phyloP scores from a whole-genome alignment of 2,797 vertebrate genomes.

The Scolopax bukidnonensis region DNA sequence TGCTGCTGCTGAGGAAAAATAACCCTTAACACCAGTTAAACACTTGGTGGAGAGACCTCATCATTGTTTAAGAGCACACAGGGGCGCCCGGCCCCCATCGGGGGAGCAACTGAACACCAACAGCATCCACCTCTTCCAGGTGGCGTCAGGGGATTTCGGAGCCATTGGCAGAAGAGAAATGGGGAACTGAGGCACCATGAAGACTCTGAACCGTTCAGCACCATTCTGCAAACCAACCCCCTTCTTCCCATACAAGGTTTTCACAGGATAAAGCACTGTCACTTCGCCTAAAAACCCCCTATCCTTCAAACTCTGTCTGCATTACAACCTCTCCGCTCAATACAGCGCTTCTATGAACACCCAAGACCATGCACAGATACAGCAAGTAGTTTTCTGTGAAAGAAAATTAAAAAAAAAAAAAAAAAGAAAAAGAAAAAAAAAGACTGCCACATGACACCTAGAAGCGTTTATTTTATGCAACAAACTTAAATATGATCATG shows the following conservation, averaged over 20 bases:
- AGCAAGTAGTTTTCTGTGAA: not conserved
- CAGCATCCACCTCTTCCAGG: not conserved
- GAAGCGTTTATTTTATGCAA: constrained; percentile 92
- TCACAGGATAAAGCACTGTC: too few relatives aligned
- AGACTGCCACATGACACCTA: constrained; percentile 81
- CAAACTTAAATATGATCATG: constrained; percentile 87
- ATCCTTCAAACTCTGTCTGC: not conserved
- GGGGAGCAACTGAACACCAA: not conserved
- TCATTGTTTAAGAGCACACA: not conserved
- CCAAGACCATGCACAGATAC: not conserved
- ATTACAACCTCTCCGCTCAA: not conserved
- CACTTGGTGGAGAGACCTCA: accelerated
- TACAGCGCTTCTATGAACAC: not conserved
- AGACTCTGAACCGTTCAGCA: not conserved
- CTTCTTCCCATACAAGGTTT: not conserved
- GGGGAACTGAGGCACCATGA: not conserved
- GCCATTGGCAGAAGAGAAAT: not conserved
- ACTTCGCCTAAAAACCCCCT: not conserved
- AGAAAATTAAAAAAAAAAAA: not conserved
- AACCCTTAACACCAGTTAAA: not conserved
- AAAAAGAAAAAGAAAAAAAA: not conserved
- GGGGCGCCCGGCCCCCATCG: accelerated
- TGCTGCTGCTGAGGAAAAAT: not conserved
- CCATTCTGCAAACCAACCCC: not conserved
- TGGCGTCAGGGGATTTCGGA: not conserved